A percentile compares a stretch with the other conserved stretches of the same genome.
These are phyloP conservation scores for Laupala kohalensis DNA, from an alignment of 1,140 invertebrate genomes.

Conservation along the genomic window DNA sequence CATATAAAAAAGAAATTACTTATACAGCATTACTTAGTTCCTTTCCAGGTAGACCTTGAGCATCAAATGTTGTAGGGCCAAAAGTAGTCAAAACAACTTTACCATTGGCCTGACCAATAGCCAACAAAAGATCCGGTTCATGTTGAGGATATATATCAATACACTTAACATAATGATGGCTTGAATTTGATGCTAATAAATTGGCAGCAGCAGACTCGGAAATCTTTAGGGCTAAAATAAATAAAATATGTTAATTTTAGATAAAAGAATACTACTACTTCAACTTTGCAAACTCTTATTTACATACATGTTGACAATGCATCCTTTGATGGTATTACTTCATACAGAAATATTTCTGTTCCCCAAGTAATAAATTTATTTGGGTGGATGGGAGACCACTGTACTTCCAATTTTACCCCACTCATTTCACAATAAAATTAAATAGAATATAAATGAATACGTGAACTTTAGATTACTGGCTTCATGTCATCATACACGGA, in stretches of 20 bases:
- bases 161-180: conserved; percentile 55
- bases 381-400: conserved; percentile 62
- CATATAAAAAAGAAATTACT: background rate
- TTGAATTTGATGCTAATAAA: conserved; percentile 49
- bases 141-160: conserved; percentile 62
- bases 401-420: conserved; percentile 49
- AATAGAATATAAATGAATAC: background rate
- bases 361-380: conserved; percentile 79
- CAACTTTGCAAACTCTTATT: conserved; percentile 6
- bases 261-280: too few species aligned
- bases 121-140: conserved; percentile 61
- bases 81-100: conserved; percentile 67
- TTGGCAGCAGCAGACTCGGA: conserved; percentile 51
- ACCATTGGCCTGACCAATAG: conserved; percentile 76
- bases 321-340: conserved; percentile 48
- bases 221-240: conserved; percentile 44
- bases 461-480: background rate
- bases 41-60: conserved; percentile 50
- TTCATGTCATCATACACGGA: background rate
- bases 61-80: conserved; percentile 52
- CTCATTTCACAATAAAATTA: conserved; percentile 27
- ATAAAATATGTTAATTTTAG: conserved; percentile 14
- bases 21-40: conserved; percentile 57
- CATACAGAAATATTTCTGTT: conserved; percentile 69
- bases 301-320: conserved; percentile 40